Conservation (phyloP, 2,113 vertebrate species). For the Python bivittatus region DNA sequence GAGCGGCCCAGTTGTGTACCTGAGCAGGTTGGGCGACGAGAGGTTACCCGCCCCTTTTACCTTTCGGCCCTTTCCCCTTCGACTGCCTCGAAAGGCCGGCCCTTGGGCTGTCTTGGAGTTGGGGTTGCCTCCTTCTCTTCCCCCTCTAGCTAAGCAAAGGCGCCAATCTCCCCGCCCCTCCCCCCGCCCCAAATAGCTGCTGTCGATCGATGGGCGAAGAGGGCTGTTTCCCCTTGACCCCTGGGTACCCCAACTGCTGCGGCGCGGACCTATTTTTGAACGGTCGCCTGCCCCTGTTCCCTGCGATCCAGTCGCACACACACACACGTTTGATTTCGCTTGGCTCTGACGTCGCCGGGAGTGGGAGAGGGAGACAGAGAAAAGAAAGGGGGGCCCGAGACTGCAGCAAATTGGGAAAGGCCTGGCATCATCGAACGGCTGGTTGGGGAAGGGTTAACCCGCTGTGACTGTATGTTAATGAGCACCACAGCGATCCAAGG, state of each 20-base stretch:
- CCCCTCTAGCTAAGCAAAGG: not conserved
- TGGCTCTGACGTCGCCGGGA: slow-evolving; percentile 9
- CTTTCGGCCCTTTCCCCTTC: not conserved
- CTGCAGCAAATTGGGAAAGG: slow-evolving; percentile 11
- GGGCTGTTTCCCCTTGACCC: too few relatives aligned
- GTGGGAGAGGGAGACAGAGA: too few relatives aligned
- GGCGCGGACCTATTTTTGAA: not conserved
- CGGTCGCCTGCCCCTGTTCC: not conserved
- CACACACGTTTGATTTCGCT: not conserved
- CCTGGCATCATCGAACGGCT: slow-evolving; percentile 12
- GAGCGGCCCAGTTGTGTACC: not conserved
- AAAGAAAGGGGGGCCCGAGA: not conserved
- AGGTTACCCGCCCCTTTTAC: not conserved
- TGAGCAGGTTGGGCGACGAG: not conserved
- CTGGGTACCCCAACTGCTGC: not conserved
- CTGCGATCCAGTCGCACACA: not conserved
- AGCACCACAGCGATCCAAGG: slow-evolving; percentile 61
- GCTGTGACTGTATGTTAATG: slow-evolving; percentile 71
- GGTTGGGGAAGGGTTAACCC: slow-evolving; percentile 65
- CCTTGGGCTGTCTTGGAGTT: not conserved
- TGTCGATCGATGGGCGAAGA: not conserved
- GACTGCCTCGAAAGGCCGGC: not conserved
- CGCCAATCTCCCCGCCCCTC: not conserved
- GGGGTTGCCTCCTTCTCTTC: not conserved
- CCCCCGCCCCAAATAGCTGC: not conserved